A percentile compares a stretch with the other conserved stretches of the same genome.
phyloP scores from a whole-genome alignment of 1,140 invertebrate species.

The Holcopasites calliopsidis region DNA sequence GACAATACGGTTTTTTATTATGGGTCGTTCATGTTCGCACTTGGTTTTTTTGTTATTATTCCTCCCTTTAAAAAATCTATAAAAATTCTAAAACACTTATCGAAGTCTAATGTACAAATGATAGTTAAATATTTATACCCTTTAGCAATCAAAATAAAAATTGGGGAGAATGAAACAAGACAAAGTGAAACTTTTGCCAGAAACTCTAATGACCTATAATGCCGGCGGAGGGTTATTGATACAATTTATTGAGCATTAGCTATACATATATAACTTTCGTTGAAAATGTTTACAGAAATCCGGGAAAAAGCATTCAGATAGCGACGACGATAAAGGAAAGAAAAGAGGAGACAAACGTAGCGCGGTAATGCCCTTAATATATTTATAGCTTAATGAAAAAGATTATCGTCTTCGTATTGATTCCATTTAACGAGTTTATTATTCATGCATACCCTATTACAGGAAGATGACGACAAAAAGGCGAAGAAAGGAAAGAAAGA shows the following conservation, averaged over 20 bases:
- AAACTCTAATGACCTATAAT: too few species aligned
- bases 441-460: conserved; percentile 19
- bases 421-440: conserved; percentile 1
- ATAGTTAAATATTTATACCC: too few species aligned
- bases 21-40: too few species aligned
- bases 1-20: too few species aligned
- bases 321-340: conserved; percentile 65
- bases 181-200: too few species aligned
- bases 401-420: background rate
- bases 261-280: conserved; percentile 8
- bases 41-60: too few species aligned
- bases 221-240: too few species aligned
- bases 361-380: conserved; percentile 7
- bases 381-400: background rate
- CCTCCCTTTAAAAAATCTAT: too few species aligned
- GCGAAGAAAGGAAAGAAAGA: conserved; percentile 61
- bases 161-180: too few species aligned
- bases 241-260: background rate
- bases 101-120: too few species aligned
- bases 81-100: too few species aligned
- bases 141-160: too few species aligned
- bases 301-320: conserved; percentile 66
- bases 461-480: conserved; percentile 47
- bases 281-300: conserved; percentile 47
- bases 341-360: conserved; percentile 60